Conservation (phyloP, 2,797 vertebrate genomes). For the Miichthys miiuy region DNA sequence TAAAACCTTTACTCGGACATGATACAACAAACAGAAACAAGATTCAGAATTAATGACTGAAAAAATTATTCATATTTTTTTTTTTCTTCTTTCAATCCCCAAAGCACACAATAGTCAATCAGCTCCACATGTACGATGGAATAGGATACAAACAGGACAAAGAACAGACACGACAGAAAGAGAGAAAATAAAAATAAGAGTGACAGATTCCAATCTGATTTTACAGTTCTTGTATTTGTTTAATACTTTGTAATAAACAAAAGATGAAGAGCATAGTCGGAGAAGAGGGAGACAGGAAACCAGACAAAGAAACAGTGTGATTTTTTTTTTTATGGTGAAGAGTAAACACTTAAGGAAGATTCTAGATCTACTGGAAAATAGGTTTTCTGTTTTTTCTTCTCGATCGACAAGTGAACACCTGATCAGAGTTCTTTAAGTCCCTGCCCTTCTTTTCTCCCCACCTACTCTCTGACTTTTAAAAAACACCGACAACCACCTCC, state of each 20-base stretch:
- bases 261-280: conserved; percentile 59
- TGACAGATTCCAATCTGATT: conserved; percentile 71
- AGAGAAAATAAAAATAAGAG: conserved; percentile 63
- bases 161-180: conserved; percentile 66
- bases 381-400: conserved; percentile 56
- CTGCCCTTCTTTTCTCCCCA: conserved; percentile 17
- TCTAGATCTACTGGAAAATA: conserved; percentile 72
- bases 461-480: conserved; percentile 10
- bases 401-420: conserved; percentile 55
- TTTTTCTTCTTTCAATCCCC: conserved; percentile 75
- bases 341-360: conserved; percentile 75
- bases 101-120: conserved; percentile 79
- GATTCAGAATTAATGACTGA: conserved; percentile 83
- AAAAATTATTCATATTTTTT: conserved; percentile 72
- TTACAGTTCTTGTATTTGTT: conserved; percentile 75
- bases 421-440: conserved; percentile 45
- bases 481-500: conserved; percentile 35
- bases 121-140: conserved; percentile 74
- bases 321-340: conserved; percentile 58
- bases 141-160: conserved; percentile 73
- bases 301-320: conserved; percentile 66
- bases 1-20: conserved; percentile 87
- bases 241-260: conserved; percentile 83
- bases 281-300: conserved; percentile 63
- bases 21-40: conserved; percentile 86